phyloP scores from a whole-genome alignment of 37 sponge, comb jelly and placozoan genomes.

The Mnemiopsis leidyi region DNA sequence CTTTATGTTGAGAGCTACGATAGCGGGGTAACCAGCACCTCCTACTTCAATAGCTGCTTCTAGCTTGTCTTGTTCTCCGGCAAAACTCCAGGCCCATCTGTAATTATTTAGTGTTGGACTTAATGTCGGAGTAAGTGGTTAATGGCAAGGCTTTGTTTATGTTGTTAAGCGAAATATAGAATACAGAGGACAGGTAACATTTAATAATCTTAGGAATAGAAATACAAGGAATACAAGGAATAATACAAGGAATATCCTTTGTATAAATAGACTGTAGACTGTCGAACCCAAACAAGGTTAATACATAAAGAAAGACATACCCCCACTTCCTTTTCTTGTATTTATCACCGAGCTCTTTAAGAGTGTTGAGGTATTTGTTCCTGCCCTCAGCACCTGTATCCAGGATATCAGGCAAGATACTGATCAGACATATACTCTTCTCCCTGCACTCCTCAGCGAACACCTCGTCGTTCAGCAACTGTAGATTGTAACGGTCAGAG shows the following conservation, averaged over 20 bases:
- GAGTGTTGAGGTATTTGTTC: slow-evolving; percentile 71
- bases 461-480: slow-evolving; percentile 73
- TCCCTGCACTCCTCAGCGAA: slow-evolving; percentile 78
- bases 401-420: slow-evolving; percentile 95
- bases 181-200: too few species aligned
- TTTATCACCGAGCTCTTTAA: slow-evolving; percentile 74
- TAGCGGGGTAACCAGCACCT: slow-evolving; percentile 98
- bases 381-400: slow-evolving; percentile 84
- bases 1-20: slow-evolving; percentile 77
- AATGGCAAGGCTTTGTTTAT: too few species aligned
- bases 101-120: background rate
- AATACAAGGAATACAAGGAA: too few species aligned
- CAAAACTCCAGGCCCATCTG: slow-evolving; percentile 95
- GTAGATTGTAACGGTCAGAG: too few species aligned
- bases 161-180: too few species aligned
- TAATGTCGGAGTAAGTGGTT: background rate
- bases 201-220: too few species aligned
- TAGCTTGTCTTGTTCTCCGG: slow-evolving; percentile 71
- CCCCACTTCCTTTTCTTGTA: slow-evolving; percentile 88
- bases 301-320: too few species aligned
- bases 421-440: slow-evolving; percentile 84
- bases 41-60: slow-evolving; percentile 87
- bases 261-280: too few species aligned
- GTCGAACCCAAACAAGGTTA: too few species aligned
- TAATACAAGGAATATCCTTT: too few species aligned